phyloP scores from a whole-genome alignment of 2,888 invertebrate species.

The Seira musarum region DNA sequence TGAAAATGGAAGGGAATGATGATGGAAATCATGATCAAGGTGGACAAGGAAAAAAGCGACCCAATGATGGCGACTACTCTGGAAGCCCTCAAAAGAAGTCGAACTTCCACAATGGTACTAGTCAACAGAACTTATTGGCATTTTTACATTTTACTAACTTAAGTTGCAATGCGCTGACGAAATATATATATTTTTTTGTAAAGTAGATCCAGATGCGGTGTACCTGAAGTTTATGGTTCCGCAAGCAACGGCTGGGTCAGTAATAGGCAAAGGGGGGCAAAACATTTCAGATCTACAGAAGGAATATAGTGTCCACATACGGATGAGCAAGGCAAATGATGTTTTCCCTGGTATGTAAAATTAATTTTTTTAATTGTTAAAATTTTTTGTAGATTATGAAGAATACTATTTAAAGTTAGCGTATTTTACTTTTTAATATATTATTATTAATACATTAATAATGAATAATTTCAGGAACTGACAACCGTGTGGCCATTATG shows the following conservation, averaged over 20 bases:
- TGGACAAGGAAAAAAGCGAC: conserved; percentile 65
- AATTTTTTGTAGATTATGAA: neutral
- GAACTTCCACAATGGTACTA: conserved; percentile 66
- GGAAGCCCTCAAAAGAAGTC: conserved; percentile 67
- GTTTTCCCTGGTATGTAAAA: conserved; percentile 64
- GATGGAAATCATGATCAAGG: conserved; percentile 59
- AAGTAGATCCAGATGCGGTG: conserved; percentile 69
- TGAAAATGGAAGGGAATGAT: conserved; percentile 66
- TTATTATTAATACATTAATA: no score
- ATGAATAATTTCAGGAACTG: conserved; percentile 61
- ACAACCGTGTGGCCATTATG: conserved; percentile 68
- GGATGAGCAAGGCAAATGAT: conserved; percentile 69
- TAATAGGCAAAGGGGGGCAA: conserved; percentile 69
- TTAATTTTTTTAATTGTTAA: neutral
- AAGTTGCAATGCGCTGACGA: no score
- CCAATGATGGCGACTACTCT: conserved; percentile 68
- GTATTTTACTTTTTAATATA: no score
- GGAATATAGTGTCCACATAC: conserved; percentile 68
- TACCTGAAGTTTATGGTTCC: conserved; percentile 69
- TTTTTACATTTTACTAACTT: neutral
- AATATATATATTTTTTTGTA: neutral
- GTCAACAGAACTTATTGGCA: neutral
- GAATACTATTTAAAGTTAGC: conserved; percentile 6
- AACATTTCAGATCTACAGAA: conserved; percentile 69
- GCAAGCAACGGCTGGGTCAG: conserved; percentile 69